Evolutionary conservation across 1,140 invertebrate species (phyloP), one percentile per base, ranked within the genome.

Genomic region (Catajapyx aquilonaris): DNA sequence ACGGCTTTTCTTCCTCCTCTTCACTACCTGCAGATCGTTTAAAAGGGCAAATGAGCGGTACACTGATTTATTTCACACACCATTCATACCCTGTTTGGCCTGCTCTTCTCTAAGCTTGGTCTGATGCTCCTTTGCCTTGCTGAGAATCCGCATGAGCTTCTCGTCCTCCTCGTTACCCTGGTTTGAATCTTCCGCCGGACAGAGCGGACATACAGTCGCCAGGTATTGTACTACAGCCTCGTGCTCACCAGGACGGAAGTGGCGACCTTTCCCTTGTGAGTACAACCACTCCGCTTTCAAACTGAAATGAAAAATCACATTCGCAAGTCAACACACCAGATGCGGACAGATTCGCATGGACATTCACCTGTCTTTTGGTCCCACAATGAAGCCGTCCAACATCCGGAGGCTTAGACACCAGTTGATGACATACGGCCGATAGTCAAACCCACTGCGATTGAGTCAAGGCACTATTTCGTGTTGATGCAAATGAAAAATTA

Each of bases 201-300:
- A 22, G n/a, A 46, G 19, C 0, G 79, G 78, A 49, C 80, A 83
- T 10, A 75, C 73, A 16, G 71, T 68, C 5, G 71, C 66, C 9
- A 93, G 60, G 58, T 91, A 91, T 42, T 83, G 74, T 19, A 76
- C 69, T n/a, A 88, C 51, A 38, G 75, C 68, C 10, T 63, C 52
- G 46, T 93, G 85, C 51, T 93, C 79, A 3, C 85, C 85, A 19
- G 75, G 61, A 32, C 76, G 72, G 60, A 80, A 90, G 54, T 85
- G 76, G 39, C 84, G 67, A 10, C 85, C 85, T 51, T 80, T 71
- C 17, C 85, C 85, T 62, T 91, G 86, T 44, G 81, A 87, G 55
- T 87, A 90, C 31, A 93, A 59, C 86, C 86, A 91, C 54, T 91
- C 85, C n/a, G 81, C 85, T 62, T 86, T 83, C 40, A 90, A 65